Percentiles rank a stretch among this genome's conserved stretches.
phyloP scores from a whole-genome alignment of 2,888 invertebrate species.

The Isotomurus palustris region DNA sequence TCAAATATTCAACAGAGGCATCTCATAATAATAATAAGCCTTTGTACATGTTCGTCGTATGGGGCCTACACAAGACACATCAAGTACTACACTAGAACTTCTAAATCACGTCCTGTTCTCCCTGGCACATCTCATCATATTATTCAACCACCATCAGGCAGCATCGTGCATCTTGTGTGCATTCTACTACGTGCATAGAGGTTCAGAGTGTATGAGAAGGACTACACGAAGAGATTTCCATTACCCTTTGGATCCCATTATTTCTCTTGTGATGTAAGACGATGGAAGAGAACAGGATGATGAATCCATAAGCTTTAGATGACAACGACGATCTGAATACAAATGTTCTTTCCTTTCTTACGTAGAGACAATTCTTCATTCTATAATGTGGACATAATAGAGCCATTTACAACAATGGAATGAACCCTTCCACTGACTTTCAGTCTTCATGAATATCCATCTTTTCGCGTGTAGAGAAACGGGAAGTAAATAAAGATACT shows the following conservation, averaged over 20 bases:
- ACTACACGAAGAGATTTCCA: no score
- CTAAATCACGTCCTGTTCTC: no score
- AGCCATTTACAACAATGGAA: no score
- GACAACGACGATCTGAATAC: slow-evolving; percentile 4
- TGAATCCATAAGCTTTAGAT: slow-evolving; percentile 5
- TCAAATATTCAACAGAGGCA: neutral
- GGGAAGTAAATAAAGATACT: no score
- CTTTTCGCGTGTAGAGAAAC: no score
- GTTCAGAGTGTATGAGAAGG: no score
- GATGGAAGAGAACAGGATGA: neutral
- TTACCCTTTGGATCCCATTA: no score
- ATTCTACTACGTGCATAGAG: neutral
- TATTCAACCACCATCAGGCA: neutral
- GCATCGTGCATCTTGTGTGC: neutral
- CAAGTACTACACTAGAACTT: no score
- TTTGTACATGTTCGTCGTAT: neutral
- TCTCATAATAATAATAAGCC: neutral
- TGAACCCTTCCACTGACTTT: no score
- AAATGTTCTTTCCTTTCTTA: neutral
- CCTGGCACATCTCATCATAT: no score
- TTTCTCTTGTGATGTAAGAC: neutral
- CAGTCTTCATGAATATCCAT: no score
- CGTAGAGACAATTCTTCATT: neutral
- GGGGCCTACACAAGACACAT: no score
- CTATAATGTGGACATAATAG: neutral